Evolutionary conservation across 2,888 invertebrate species (phyloP), one percentile per base, ranked within the genome.

Genomic region (Chrysolina americana): DNA sequence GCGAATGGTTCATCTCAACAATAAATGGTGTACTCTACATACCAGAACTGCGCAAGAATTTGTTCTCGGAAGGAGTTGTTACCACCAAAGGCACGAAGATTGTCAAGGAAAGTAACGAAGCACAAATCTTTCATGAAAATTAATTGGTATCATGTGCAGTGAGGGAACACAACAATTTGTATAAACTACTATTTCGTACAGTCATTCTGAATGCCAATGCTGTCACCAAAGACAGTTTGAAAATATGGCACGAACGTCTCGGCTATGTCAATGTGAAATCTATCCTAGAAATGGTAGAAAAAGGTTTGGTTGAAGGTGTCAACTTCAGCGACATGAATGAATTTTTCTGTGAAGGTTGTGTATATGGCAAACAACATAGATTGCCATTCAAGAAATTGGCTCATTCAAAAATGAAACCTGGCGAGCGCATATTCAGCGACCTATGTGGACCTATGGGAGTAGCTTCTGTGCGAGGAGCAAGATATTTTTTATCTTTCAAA

Each of bases 21-120:
- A 77, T 85, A 28, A 68, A 78, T 4, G 75, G 83, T 76, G 80
- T 82, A 44, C 65, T 83, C 71, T 85, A 83, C 79, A 81, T 87
- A 5, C 86, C 85, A 11, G 76, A 76, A 0, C 74, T 87, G 13
- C 59, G 76, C 13, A 82, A 82, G 76, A 86, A 87, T 70, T 68
- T 87, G 13, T 85, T 87, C 69, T 87, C 85, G 0, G 85, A 86
- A 75, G 86, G 85, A 76, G n/a, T n/a, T n/a, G n/a, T n/a, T n/a
- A n/a, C n/a, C n/a, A n/a, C 79, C 13, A 82, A 83, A 76, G 81
- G 81, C 0, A 82, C 83, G 76, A 50, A 41, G 2, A 81, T 84
- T 13, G 9, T 44, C 11, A 44, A 44, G 44, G 11, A 44, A 13
- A 44, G 11, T 44, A 44, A 13, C 13, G 11, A 44, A 13, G 44